Conservation (phyloP, 2,888 invertebrate genomes). For the Caenorhabditis japonica region DNA sequence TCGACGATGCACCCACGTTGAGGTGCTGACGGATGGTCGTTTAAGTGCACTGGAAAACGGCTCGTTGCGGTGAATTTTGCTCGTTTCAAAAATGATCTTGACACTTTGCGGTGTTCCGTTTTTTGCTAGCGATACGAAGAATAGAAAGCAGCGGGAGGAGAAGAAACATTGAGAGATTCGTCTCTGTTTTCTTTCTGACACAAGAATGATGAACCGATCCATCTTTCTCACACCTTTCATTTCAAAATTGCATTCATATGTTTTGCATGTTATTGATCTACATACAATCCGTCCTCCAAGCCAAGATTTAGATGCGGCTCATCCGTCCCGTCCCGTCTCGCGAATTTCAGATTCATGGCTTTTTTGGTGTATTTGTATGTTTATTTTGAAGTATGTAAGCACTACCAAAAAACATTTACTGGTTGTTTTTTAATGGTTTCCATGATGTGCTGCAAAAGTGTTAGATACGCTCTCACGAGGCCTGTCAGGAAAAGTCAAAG, state of each 20-base stretch:
- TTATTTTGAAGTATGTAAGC: slow-evolving; percentile 16
- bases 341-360: slow-evolving; percentile 50
- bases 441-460: slow-evolving; percentile 26
- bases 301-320: slow-evolving; percentile 51
- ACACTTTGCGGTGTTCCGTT: no score
- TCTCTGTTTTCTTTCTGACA: no score
- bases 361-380: slow-evolving; percentile 42
- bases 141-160: no score
- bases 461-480: slow-evolving; percentile 27
- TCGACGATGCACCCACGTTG: slow-evolving; percentile 23
- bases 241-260: slow-evolving; percentile 15
- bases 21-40: no score
- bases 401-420: neutral
- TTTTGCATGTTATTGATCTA: slow-evolving; percentile 31
- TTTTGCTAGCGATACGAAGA: no score
- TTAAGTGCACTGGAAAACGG: no score
- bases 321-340: slow-evolving; percentile 45
- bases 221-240: slow-evolving; percentile 22
- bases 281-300: slow-evolving; percentile 19
- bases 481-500: slow-evolving; percentile 47
- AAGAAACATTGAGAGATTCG: no score
- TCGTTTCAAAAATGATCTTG: no score
- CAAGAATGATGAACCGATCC: neutral
- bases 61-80: no score
- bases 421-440: slow-evolving; percentile 31